Evolutionary conservation across 2,888 invertebrate species (phyloP), one percentile per base, ranked within the genome.

Genomic region (Apodemia duryi): DNA sequence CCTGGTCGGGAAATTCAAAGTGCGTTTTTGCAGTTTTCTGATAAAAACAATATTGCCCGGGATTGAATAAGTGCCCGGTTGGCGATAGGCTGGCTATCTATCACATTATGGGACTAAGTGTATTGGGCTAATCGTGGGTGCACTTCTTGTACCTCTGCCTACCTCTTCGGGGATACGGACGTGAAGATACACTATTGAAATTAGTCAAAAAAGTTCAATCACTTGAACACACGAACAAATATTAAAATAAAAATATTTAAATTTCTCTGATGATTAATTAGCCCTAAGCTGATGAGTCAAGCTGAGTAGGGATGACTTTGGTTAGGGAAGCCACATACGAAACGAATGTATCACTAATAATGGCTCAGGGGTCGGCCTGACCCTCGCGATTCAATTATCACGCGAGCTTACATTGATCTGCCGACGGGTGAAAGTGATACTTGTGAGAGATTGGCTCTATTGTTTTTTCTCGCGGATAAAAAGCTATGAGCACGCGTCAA

Each of bases 381-480:
- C 88, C 91, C 90, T 79, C 84, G 78, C 82, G 79, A 86, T 89
- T 88, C 91, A 91, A 91, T 92, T 91, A 91, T 88, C 81, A 77
- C 86, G 83, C 82, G 80, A 79, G 82, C 77, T 81, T 78, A 82
- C 84, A 81, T 79, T 83, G 83, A 85, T 85, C 87, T 81, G 84
- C 79, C 83, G 80, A 77, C 77, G 83, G 85, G 86, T 91, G 92
- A 86, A 92, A 92, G 80, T 80, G 92, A 92, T 92, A 92, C 91
- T 90, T 89, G 92, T 92, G 92, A 90, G 92, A 92, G 87, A 91
- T 90, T 86, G 85, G 60, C 83, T 85, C 83, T 86, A 90, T 92
- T 92, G 91, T 92, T 92, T 92, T 92, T 92, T 92, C 92, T 92
- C 92, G 90, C 82, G 86, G 84, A 80, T 86, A 88, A 91, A 91